Base-by-base conservation (phyloP, 2,797 vertebrate genomes). In the Lycodopsis pacificus region DNA sequence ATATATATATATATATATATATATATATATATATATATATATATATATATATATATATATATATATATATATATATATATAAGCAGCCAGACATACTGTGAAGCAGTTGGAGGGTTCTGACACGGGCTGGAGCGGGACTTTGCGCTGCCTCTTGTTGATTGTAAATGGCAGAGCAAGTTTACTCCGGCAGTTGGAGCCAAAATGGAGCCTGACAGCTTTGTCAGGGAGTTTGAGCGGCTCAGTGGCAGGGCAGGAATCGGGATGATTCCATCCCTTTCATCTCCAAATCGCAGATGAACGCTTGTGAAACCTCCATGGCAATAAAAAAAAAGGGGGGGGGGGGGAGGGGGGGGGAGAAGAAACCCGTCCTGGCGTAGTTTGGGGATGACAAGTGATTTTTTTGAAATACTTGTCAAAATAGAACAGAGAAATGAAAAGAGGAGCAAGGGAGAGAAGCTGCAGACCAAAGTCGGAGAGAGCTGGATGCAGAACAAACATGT, bases 131-230 rank as follows among this genome's bases (percentile, higher is more conserved):
- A 93, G 91, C 63, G 87, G 73, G 77, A 87, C 92, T 81, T 90
- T 81, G 84, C 68, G 61, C 58, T 81, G 81, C 75, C 93, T 84
- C 62, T 87, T 73, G 85, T 75, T 92, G 91, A 97, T 95, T 95
- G 93, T 92, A 90, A 92, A 86, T 86, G 96, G 94, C 95, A 96
- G 93, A 72, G 62, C 51, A 93, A 93, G 95, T 96, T 96, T 92
- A 93, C 92, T 86, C 79, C 90, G 58, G 71, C 89, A 90, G 91
- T 88, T 93, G 85, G 90, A 79, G 90, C 91, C 90, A 92, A 94
- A 95, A 95, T 96, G 92, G 92, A 93, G 94, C 80, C 92, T 95
- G 95, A 96, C 94, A 96, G 95, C 87, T 92, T 93, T 95, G 95
- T 96, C 95, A 96, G 95, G 91, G 94, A 95, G 94, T 93, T 91